Evolutionary conservation across 2,113 vertebrate genomes (phyloP).

Genomic region (Coryphaenoides rupestris): DNA sequence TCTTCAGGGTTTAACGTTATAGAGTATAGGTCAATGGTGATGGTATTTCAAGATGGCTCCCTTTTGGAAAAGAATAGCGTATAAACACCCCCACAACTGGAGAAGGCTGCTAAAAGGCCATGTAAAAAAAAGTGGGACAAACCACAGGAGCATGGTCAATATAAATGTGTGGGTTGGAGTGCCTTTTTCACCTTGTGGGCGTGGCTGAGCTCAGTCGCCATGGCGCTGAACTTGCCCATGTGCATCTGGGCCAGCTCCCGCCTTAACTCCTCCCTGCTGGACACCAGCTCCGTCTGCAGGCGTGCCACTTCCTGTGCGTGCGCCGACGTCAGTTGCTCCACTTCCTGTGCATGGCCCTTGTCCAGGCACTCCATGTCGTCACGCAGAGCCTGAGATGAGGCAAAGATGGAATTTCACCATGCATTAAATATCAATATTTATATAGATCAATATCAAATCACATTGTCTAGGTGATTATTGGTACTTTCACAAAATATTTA

Average conservation of each 20-base stretch:
- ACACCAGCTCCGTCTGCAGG: constrained; percentile 61
- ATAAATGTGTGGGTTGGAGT: not conserved
- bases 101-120: too few relatives aligned
- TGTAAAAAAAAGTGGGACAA: not conserved
- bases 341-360: constrained; percentile 42
- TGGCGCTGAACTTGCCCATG: constrained; percentile 72
- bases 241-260: constrained; percentile 69
- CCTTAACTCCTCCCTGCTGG: constrained; percentile 62
- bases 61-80: too few relatives aligned
- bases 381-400: constrained; percentile 56
- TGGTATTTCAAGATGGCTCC: not conserved
- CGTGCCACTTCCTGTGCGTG: constrained; percentile 48
- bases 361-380: constrained; percentile 65
- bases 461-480: too few relatives aligned
- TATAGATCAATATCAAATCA: too few relatives aligned
- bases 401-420: not conserved
- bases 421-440: too few relatives aligned
- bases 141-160: not conserved
- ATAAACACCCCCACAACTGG: not conserved
- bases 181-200: constrained; percentile 74
- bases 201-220: constrained; percentile 72
- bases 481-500: too few relatives aligned
- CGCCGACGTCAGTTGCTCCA: constrained; percentile 42
- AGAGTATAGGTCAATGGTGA: too few relatives aligned
- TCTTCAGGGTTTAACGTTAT: too few relatives aligned